These are phyloP conservation scores for Elachura formosa DNA, from an alignment of 2,113 vertebrate genomes.

Conservation along the genomic window DNA sequence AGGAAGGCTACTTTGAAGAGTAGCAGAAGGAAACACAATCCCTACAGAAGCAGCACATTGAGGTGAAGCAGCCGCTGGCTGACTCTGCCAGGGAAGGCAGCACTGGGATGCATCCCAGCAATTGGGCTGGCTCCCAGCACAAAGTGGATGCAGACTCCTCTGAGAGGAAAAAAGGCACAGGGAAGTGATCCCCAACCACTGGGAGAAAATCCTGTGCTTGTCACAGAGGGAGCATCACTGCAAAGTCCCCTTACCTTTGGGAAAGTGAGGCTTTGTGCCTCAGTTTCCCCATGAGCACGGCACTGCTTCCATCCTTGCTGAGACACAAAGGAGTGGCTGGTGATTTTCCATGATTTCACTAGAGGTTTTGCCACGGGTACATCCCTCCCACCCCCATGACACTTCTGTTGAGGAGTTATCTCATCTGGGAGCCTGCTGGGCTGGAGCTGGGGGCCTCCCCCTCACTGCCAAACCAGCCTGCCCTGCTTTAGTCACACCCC, in stretches of 20 bases:
- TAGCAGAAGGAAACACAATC: background rate
- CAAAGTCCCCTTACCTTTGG: background rate
- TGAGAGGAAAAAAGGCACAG: background rate
- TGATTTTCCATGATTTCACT: background rate
- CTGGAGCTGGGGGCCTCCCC: background rate
- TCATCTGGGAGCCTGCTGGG: background rate
- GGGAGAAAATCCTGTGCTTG: background rate
- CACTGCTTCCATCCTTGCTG: accelerated
- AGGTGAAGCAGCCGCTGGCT: background rate
- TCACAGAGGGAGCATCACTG: background rate
- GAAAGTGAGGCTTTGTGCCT: background rate
- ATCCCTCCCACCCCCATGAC: background rate
- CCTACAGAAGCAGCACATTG: accelerated
- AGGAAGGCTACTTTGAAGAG: background rate
- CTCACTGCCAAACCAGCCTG: background rate
- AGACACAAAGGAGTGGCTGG: background rate
- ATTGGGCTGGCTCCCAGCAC: background rate
- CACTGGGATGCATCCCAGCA: background rate
- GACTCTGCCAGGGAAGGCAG: background rate
- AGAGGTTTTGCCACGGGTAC: background rate
- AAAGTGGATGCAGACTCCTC: background rate
- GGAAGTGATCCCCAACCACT: background rate
- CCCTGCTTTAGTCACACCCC: conserved; percentile 41
- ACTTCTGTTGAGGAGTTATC: background rate
- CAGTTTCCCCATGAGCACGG: background rate